phyloP scores from a whole-genome alignment of 2,113 vertebrate genomes.

The Alligator mississippiensis region DNA sequence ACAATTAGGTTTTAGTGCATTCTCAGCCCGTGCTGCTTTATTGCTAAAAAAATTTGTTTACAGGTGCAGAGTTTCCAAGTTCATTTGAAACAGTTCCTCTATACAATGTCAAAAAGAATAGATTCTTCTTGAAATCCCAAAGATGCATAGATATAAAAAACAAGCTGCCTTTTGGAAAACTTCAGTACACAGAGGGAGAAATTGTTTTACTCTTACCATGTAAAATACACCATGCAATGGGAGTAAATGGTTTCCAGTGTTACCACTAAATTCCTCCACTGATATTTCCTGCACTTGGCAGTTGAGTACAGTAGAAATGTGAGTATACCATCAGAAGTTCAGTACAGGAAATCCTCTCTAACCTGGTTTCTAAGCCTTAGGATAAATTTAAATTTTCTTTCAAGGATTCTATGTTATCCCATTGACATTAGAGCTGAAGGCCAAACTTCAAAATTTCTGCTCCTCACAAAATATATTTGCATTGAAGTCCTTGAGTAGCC shows the following conservation, averaged over 20 bases:
- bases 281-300: not conserved
- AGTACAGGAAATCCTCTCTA: not conserved
- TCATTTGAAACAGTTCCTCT: constrained; percentile 77
- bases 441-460: not conserved
- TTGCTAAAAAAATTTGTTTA: constrained; percentile 81
- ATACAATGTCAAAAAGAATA: constrained; percentile 80
- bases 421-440: not conserved
- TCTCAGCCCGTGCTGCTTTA: constrained; percentile 85
- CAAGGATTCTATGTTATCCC: not conserved
- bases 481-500: not conserved
- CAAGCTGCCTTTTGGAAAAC: constrained; percentile 82
- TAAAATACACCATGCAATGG: constrained; percentile 37
- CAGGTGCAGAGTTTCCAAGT: constrained; percentile 83
- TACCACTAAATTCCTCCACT: not conserved
- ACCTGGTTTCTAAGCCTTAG: constrained; percentile 2
- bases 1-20: constrained; percentile 75
- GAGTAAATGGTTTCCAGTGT: constrained; percentile 10
- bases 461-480: not conserved
- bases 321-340: constrained; percentile 34
- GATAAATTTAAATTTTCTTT: not conserved
- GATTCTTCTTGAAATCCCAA: constrained; percentile 74
- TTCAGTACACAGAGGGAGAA: constrained; percentile 71
- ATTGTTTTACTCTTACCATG: constrained; percentile 58
- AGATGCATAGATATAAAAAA: constrained; percentile 85
- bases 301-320: not conserved